phyloP scores from a whole-genome alignment of 92 coral and sea anemone species.

The Chrysogorgia sp. region DNA sequence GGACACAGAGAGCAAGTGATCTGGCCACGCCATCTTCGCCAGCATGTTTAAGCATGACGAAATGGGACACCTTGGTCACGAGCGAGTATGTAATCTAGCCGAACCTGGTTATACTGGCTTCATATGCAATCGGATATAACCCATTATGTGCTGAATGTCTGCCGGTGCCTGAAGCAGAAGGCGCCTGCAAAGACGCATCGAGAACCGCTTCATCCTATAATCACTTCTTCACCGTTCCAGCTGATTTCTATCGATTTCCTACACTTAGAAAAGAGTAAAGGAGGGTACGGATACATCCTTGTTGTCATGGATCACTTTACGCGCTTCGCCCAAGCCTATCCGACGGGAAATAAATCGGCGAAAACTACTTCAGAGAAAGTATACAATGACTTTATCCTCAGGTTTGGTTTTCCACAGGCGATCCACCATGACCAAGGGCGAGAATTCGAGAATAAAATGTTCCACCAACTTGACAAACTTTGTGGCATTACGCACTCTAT shows the following conservation, averaged over 20 bases:
- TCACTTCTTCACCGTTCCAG: conserved; percentile 6
- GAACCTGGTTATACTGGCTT: conserved; percentile 15
- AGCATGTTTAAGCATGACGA: conserved; percentile 13
- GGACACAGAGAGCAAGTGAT: conserved; percentile 6
- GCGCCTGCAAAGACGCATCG: conserved; percentile 2
- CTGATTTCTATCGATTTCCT: conserved; percentile 18
- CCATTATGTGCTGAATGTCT: conserved; percentile 23
- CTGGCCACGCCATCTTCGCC: conserved; percentile 22
- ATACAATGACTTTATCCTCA: conserved; percentile 20
- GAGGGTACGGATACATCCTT: conserved; percentile 25
- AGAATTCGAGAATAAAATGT: conserved; percentile 20
- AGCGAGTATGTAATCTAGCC: conserved; percentile 14
- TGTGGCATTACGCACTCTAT: conserved; percentile 9
- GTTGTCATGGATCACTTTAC: conserved; percentile 21
- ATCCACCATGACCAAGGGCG: conserved; percentile 29
- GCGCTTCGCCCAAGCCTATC: conserved; percentile 14
- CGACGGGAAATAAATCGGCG: conserved; percentile 21
- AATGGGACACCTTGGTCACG: conserved; percentile 38
- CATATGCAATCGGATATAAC: conserved; percentile 8
- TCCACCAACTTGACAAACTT: conserved; percentile 1
- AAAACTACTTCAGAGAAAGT: conserved; percentile 21
- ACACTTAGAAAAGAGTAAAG: conserved; percentile 21
- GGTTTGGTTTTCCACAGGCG: conserved; percentile 9
- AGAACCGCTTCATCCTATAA: conserved; percentile 9
- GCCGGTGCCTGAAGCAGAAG: conserved; percentile 22